Conservation (phyloP, 2,797 vertebrate species). For the Sebastiscus tertius region DNA sequence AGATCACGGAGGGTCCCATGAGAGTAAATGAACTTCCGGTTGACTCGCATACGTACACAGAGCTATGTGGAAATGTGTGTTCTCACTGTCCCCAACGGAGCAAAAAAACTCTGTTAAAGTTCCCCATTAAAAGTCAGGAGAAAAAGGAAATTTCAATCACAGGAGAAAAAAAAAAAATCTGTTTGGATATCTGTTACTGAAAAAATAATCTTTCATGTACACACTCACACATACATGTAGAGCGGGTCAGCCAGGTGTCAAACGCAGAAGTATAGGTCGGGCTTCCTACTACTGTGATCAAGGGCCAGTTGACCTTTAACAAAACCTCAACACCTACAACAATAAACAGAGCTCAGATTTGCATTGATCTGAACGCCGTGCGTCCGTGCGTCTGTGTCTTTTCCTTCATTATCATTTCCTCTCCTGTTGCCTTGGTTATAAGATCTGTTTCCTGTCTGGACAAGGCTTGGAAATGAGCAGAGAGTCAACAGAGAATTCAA, state of each 20-base stretch:
- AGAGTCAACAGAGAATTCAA: constrained; percentile 14
- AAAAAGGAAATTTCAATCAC: not conserved
- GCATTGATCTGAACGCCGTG: constrained; percentile 27
- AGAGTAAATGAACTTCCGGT: too few species aligned
- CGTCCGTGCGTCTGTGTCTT: not conserved
- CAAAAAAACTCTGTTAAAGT: not conserved
- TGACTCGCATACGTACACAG: too few species aligned
- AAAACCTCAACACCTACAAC: constrained; percentile 35
- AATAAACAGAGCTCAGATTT: constrained; percentile 46
- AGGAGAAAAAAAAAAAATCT: not conserved
- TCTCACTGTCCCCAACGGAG: not conserved
- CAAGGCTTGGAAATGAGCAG: constrained; percentile 4
- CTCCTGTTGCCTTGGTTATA: not conserved
- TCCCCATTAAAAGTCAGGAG: not conserved
- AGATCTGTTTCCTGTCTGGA: constrained; percentile 34
- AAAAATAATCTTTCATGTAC: constrained; percentile 9
- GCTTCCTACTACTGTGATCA: constrained; percentile 25
- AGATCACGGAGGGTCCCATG: too few species aligned
- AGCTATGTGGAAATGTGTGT: not conserved
- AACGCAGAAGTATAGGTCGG: not conserved
- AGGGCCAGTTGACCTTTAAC: constrained; percentile 1
- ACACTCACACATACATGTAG: not conserved
- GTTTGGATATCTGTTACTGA: constrained; percentile 28
- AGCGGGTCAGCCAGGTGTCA: constrained; percentile 37
- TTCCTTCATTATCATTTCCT: constrained; percentile 46